These are phyloP conservation scores for Hepsetus odoe DNA, from an alignment of 2,113 vertebrate genomes.

Conservation along the genomic window DNA sequence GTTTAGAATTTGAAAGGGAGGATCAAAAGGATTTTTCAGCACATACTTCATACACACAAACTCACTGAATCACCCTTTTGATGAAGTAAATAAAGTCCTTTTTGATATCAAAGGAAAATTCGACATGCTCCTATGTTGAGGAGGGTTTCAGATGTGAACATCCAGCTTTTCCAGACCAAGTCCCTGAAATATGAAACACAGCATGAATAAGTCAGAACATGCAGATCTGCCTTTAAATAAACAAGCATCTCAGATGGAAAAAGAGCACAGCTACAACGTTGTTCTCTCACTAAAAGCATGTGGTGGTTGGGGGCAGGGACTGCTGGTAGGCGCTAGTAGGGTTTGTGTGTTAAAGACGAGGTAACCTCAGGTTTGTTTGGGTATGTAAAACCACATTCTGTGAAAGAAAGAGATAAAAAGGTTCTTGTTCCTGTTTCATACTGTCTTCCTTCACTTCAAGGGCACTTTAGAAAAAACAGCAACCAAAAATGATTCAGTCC, in stretches of 20 bases:
- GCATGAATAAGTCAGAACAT: constrained; percentile 51
- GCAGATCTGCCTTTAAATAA: constrained; percentile 49
- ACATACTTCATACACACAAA: background rate
- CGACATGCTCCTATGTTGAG: background rate
- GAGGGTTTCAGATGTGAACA: constrained; percentile 13
- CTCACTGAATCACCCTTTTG: background rate
- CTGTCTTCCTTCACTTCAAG: constrained; percentile 32
- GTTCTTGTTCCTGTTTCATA: constrained; percentile 24
- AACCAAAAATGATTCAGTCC: too few species aligned
- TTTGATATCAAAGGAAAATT: constrained; percentile 8
- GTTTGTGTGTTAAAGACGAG: constrained; percentile 6
- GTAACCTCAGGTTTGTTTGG: constrained; percentile 15
- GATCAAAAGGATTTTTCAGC: background rate
- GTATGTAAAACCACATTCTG: constrained; percentile 34
- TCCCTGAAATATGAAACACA: constrained; percentile 49
- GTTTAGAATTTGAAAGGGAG: too few species aligned
- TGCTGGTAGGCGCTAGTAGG: background rate
- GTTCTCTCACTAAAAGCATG: background rate
- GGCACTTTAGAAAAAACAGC: constrained; percentile 39
- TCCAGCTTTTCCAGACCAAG: constrained; percentile 20
- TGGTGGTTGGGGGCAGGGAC: background rate
- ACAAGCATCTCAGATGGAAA: constrained; percentile 31
- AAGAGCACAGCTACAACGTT: background rate
- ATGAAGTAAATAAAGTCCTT: background rate
- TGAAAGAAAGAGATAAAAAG: constrained; percentile 31